Percentiles rank a stretch among this genome's conserved stretches.
Evolutionary conservation across 2,113 vertebrate genomes (phyloP).

Genomic region (Calyptommatus sinebrachiatus): DNA sequence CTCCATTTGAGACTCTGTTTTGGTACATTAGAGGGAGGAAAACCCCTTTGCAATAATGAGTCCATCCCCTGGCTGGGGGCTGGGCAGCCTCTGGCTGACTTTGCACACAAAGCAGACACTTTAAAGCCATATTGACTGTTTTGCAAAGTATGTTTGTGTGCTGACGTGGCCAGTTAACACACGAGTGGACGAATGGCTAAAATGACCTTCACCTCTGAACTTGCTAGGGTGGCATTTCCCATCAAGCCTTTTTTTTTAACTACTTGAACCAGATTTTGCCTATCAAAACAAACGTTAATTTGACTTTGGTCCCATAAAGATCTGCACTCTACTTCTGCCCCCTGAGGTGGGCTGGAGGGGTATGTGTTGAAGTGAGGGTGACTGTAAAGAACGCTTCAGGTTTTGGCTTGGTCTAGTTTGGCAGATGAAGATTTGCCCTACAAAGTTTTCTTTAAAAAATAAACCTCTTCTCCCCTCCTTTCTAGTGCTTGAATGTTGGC

Average conservation of each 20-base stretch:
- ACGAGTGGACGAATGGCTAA: conserved; percentile 10
- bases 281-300: neutral
- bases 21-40: conserved; percentile 56
- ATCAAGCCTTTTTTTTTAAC: conserved; percentile 13
- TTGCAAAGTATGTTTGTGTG: conserved; percentile 52
- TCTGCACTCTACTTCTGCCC: conserved; percentile 7
- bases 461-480: neutral
- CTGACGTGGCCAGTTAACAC: conserved; percentile 33
- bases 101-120: conserved; percentile 63
- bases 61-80: conserved; percentile 52
- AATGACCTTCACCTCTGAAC: conserved; percentile 23
- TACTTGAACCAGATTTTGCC: conserved; percentile 27
- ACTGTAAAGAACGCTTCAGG: conserved; percentile 1
- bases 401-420: conserved; percentile 12
- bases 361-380: conserved; percentile 12
- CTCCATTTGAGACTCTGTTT: conserved; percentile 45
- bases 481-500: conserved; percentile 1
- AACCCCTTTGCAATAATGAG: conserved; percentile 83
- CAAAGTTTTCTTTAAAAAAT: neutral
- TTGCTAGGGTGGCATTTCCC: conserved; percentile 33
- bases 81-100: conserved; percentile 63
- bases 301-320: neutral
- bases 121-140: conserved; percentile 71
- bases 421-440: conserved; percentile 1
- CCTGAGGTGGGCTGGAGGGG: neutral